Conservation (phyloP, 2,797 vertebrate genomes). For the Eulemur coronatus region DNA sequence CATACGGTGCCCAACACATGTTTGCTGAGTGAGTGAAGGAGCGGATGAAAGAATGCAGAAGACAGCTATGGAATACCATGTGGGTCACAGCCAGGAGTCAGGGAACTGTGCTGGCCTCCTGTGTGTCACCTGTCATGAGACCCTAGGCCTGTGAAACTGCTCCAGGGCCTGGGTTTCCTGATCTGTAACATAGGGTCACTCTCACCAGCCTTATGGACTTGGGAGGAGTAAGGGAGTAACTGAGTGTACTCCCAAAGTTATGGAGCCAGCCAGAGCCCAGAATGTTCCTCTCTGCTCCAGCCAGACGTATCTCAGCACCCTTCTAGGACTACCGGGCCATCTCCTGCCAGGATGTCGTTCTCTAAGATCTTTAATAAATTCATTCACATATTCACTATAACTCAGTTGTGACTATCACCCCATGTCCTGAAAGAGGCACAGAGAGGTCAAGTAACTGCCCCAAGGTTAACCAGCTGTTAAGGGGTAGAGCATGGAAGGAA, state of each 20-base stretch:
- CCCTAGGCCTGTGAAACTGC: background rate
- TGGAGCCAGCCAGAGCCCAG: background rate
- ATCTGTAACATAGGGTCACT: background rate
- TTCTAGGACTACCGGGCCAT: background rate
- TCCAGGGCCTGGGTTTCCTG: background rate
- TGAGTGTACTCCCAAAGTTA: background rate
- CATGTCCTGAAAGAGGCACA: background rate
- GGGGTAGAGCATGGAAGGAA: too few species aligned
- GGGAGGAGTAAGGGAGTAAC: background rate
- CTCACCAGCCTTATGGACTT: background rate
- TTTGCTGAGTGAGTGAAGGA: background rate
- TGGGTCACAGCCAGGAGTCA: background rate
- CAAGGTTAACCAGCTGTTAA: background rate
- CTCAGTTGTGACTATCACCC: background rate
- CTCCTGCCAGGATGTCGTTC: background rate
- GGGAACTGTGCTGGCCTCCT: background rate
- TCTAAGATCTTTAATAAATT: background rate
- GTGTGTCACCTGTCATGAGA: constrained; percentile 46
- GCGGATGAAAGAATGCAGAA: background rate
- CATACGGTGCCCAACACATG: background rate
- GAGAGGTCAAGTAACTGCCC: background rate
- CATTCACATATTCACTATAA: background rate
- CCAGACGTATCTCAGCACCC: background rate
- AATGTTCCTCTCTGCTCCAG: background rate
- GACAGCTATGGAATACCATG: background rate